phyloP scores from a whole-genome alignment of 2,797 vertebrate species.

The Sparidentex hasta region DNA sequence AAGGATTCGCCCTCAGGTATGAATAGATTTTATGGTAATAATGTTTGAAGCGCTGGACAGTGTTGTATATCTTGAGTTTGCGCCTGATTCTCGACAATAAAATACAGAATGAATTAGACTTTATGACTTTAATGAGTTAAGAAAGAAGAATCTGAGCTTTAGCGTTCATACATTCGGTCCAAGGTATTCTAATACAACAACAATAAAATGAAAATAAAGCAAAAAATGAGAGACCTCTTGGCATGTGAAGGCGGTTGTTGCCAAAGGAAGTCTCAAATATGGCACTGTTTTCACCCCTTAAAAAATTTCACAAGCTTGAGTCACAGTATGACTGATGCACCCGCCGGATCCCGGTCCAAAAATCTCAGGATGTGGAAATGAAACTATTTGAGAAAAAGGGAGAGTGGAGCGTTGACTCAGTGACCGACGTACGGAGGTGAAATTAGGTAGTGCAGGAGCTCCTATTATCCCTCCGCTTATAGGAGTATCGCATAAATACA shows the following conservation, averaged over 20 bases:
- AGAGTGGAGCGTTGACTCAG: constrained; percentile 75
- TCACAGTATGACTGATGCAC: constrained; percentile 78
- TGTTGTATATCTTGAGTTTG: background rate
- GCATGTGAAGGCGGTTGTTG: constrained; percentile 23
- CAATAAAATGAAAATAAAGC: constrained; percentile 5
- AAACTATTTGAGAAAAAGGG: constrained; percentile 68
- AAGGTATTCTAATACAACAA: background rate
- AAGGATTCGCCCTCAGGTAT: constrained; percentile 13
- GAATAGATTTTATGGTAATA: constrained; percentile 15
- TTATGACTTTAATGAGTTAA: background rate
- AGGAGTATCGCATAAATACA: constrained; percentile 76
- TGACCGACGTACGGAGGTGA: constrained; percentile 63
- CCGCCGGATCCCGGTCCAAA: constrained; percentile 60
- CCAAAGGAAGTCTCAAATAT: constrained; percentile 68
- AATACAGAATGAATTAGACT: background rate
- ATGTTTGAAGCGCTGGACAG: background rate
- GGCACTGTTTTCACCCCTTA: constrained; percentile 53
- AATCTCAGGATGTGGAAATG: constrained; percentile 79
- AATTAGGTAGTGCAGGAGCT: constrained; percentile 57
- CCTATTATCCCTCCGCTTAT: constrained; percentile 65
- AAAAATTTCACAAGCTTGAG: constrained; percentile 75
- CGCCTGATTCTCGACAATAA: background rate
- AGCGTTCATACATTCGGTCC: background rate
- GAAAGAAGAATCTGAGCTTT: no score
- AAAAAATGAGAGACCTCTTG: background rate